A percentile compares a stretch with the other conserved stretches of the same genome.
Evolutionary conservation across 2,113 vertebrate species (phyloP).

Genomic region (Channa maculata): DNA sequence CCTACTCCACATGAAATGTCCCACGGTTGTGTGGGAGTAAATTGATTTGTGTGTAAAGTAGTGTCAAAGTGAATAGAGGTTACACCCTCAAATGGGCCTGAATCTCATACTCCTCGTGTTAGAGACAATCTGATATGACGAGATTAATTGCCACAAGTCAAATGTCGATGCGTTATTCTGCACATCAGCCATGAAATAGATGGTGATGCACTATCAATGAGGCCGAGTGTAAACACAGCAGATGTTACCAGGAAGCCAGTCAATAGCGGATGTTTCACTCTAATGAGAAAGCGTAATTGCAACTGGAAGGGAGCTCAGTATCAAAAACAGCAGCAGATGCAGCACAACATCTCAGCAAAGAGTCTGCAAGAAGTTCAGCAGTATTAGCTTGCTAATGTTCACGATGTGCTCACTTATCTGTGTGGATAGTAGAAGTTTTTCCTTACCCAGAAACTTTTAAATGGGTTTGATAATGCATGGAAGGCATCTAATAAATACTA

Average conservation of each 20-base stretch:
- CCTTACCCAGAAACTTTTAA: conserved; percentile 66
- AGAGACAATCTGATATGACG: conserved; percentile 35
- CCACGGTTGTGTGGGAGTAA: conserved; percentile 39
- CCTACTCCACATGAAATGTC: conserved; percentile 30
- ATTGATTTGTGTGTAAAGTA: conserved; percentile 64
- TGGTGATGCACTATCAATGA: conserved; percentile 75
- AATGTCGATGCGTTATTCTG: conserved; percentile 57
- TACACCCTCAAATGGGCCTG: conserved; percentile 32
- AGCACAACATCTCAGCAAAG: conserved; percentile 16
- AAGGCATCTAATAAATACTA: conserved; percentile 73
- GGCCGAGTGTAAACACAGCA: conserved; percentile 70
- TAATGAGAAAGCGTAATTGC: conserved; percentile 79
- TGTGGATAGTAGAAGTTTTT: conserved; percentile 44
- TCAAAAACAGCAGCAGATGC: conserved; percentile 64
- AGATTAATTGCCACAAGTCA: conserved; percentile 60
- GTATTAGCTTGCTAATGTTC: conserved; percentile 43
- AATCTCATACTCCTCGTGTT: conserved; percentile 41
- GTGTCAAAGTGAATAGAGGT: conserved; percentile 36
- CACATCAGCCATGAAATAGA: conserved; percentile 59
- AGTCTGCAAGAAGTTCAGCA: conserved; percentile 9
- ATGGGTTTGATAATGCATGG: conserved; percentile 67
- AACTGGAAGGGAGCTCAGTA: conserved; percentile 44
- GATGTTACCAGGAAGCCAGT: conserved; percentile 71
- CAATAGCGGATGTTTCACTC: conserved; percentile 67
- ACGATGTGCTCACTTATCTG: conserved; percentile 20